Base-by-base conservation (phyloP, 2,888 invertebrate genomes). In the Papilio protenor region DNA sequence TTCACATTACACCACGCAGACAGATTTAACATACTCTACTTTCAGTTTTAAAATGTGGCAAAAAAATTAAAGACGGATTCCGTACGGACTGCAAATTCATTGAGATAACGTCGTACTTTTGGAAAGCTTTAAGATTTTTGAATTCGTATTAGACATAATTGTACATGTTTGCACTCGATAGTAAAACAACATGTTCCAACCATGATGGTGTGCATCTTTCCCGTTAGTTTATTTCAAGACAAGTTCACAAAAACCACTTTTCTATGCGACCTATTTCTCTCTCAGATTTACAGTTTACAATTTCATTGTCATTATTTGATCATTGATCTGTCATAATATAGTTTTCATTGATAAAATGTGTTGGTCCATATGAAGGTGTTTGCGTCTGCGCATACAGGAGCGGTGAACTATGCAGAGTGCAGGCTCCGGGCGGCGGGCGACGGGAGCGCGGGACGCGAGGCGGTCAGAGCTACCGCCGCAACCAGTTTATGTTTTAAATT, bases 401-500 rank as follows among this genome's bases (percentile, higher is more conserved):
- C 85, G 85, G 87, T 88, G 89, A 88, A 87, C 87, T 88, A 85
- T 83, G 82, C 83, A 83, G 81, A 82, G 81, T 79, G 80, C 82
- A 81, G 83, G 80, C 77, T 73, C 71, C 76, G 79, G 80, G 81
- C 76, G 77, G 59, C 71, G 47, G 55, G 21, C n/a, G n/a, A 55
- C 10, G 79, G 76, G 72, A 77, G 33, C 76, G 27, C 80, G 79
- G 61, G 77, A 76, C 75, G 78, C 40, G 73, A 61, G 81, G 74
- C 73, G 61, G 79, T 79, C 79, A 79, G 77, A 80, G 83, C 82
- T 80, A 81, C 87, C 83, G 87, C 86, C 86, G 86, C 87, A 91
- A 91, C 92, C 91, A 89, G 92, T 92, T 92, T 91, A 87, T 87
- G 87, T 91, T 92, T 92, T 91, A 92, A 92, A 92, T 92, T 93